Base-by-base conservation (phyloP, 92 coral and sea anemone genomes). In the Porites evermanni region DNA sequence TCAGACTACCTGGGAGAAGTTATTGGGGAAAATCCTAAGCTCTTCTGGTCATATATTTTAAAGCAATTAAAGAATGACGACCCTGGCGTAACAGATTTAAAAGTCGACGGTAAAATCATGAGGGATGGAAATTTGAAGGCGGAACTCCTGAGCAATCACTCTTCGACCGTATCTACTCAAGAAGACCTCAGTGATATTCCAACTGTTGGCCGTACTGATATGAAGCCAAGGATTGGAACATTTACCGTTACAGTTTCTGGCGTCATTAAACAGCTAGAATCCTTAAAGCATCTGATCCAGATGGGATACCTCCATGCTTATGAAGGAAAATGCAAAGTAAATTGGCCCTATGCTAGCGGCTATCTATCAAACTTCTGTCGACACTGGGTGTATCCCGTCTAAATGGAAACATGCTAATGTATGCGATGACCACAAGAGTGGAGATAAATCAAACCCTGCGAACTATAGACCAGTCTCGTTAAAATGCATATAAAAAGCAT, bases 301-400 rank as follows among this genome's bases (percentile, higher is more conserved):
- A 85, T 53, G 91, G 58, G 70, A 93, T 91, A 60, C 91, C 94
- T n/a, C 86, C 92, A 17, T 93, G 92, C 94, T 93, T 90, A 20
- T 91, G 84, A 88, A 86, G 74, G 91, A 81, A 18, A 44, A 86
- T 75, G 88, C 90, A 50, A 4, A 1, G 20, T 89, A 88, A 69
- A 69, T 92, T 50, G 89, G 67, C 64, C 79, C 79, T 60, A 81
- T 86, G 2, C 50, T 85, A 47, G 70, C 92, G 21, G 87, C 72
- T 53, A 72, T 91, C 12, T 90, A 71, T 71, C 21, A 89, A 83
- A 23, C 60, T 21, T 89, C 91, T 1, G 74, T 89, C 6, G 79
- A 89, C 56, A 50, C 81, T 74, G 95, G 93, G 0, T 7, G 18
- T 3, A 85, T 90, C 11, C 93, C 93, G 19, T 64, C 67, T 24